These are phyloP conservation scores for Otocyon megalotis DNA, from an alignment of 2,113 vertebrate genomes.

Conservation along the genomic window DNA sequence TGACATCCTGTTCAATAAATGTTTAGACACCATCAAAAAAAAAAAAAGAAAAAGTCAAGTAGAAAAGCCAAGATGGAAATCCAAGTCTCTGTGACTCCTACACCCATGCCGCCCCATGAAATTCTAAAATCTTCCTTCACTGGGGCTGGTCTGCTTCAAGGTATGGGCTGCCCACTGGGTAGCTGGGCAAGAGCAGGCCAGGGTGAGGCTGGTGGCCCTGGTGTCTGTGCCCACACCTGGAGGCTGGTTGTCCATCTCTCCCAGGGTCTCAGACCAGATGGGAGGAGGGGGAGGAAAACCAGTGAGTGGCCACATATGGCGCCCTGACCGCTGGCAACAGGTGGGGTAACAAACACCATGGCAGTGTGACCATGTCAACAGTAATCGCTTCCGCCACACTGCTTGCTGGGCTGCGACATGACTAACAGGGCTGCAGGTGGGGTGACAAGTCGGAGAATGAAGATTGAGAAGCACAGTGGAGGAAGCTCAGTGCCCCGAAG, in stretches of 20 bases:
- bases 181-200: not conserved
- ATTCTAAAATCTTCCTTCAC: not conserved
- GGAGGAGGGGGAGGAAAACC: not conserved
- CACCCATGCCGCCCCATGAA: not conserved
- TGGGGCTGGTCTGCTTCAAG: not conserved
- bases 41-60: not conserved
- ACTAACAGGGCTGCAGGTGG: slow-evolving; percentile 70
- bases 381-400: slow-evolving; percentile 66
- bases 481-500: slow-evolving; percentile 46
- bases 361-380: slow-evolving; percentile 56
- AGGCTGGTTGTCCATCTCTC: not conserved
- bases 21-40: not conserved
- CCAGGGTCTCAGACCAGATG: not conserved
- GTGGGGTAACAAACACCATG: not conserved
- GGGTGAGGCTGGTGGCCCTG: not conserved
- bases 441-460: slow-evolving; percentile 56
- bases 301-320: not conserved
- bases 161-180: not conserved
- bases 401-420: not conserved
- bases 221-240: not conserved
- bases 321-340: slow-evolving; percentile 1
- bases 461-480: slow-evolving; percentile 60
- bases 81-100: not conserved
- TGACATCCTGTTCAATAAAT: not conserved
- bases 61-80: not conserved